A percentile compares a stretch with the other conserved stretches of the same genome.
Conservation (phyloP, 2,888 invertebrate genomes). For the Sesia bembeciformis region DNA sequence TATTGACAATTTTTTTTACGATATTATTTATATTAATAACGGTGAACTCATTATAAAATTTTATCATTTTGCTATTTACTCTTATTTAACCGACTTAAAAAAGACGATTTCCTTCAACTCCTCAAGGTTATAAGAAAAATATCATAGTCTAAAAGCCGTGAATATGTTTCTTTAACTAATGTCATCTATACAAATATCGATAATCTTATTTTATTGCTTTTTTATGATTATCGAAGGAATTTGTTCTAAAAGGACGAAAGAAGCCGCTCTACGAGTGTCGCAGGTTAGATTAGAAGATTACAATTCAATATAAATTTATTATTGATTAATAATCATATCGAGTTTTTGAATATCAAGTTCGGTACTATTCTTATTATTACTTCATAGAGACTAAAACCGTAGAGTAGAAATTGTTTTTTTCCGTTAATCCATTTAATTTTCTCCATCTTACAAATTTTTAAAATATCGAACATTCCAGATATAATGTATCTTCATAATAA, state of each 20-base stretch:
- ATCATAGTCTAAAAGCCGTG: background rate
- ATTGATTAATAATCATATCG: constrained; percentile 64
- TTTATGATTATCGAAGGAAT: constrained; percentile 20
- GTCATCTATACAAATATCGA: constrained; percentile 6
- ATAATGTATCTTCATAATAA: too few relatives aligned
- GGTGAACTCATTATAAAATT: too few relatives aligned
- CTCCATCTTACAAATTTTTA: too few relatives aligned
- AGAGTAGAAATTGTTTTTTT: too few relatives aligned
- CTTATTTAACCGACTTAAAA: too few relatives aligned
- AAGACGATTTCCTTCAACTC: too few relatives aligned
- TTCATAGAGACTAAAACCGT: background rate
- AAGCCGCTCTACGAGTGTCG: constrained; percentile 2
- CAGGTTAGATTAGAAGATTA: constrained; percentile 52
- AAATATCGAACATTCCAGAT: too few relatives aligned
- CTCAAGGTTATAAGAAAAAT: too few relatives aligned
- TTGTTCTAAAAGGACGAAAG: constrained; percentile 1
- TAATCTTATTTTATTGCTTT: constrained; percentile 13
- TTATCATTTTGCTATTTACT: too few relatives aligned
- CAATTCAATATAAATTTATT: constrained; percentile 63
- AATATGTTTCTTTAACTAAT: background rate
- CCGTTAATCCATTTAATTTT: too few relatives aligned
- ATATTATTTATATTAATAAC: too few relatives aligned
- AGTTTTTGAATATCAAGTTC: constrained; percentile 36
- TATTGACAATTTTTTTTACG: too few relatives aligned
- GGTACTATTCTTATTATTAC: background rate